Percentiles rank a stretch among this genome's conserved stretches.
These are phyloP conservation scores for Xylocampa areola DNA, from an alignment of 2,888 invertebrate genomes.

Conservation along the genomic window DNA sequence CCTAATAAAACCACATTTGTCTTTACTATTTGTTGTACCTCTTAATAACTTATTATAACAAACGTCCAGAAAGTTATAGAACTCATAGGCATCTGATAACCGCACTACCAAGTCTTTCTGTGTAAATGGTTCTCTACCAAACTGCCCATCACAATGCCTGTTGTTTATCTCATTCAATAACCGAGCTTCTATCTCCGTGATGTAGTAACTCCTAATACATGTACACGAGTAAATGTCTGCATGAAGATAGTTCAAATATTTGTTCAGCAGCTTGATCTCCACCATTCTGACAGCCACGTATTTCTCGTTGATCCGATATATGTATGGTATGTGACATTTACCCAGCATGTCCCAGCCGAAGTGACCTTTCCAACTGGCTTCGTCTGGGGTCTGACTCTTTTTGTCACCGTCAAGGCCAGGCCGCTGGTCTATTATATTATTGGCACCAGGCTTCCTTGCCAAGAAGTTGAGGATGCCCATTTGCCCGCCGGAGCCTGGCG, in stretches of 20 bases:
- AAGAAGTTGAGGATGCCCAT: slow-evolving; percentile 91
- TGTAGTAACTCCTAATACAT: slow-evolving; percentile 97
- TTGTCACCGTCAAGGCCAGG: slow-evolving; percentile 78
- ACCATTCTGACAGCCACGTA: slow-evolving; percentile 98
- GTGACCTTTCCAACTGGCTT: slow-evolving; percentile 94
- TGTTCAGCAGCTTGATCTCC: slow-evolving; percentile 96
- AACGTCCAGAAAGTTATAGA: slow-evolving; percentile 96
- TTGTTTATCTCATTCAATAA: slow-evolving; percentile 97
- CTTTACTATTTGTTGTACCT: slow-evolving; percentile 92
- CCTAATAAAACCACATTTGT: slow-evolving; percentile 97
- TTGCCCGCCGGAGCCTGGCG: slow-evolving; percentile 82
- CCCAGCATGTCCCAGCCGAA: slow-evolving; percentile 98
- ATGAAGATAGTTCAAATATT: slow-evolving; percentile 96
- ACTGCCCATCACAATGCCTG: slow-evolving; percentile 97
- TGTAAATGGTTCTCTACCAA: slow-evolving; percentile 96
- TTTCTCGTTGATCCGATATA: slow-evolving; percentile 94
- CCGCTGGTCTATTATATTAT: slow-evolving; percentile 68
- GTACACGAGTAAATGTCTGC: slow-evolving; percentile 97
- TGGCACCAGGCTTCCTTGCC: slow-evolving; percentile 83
- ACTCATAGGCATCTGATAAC: slow-evolving; percentile 96
- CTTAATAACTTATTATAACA: slow-evolving; percentile 95
- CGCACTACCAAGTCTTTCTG: slow-evolving; percentile 97
- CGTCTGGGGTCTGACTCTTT: slow-evolving; percentile 90
- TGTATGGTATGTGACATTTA: slow-evolving; percentile 96
- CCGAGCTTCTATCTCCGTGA: slow-evolving; percentile 96